phyloP scores from a whole-genome alignment of 2,113 vertebrate genomes.

The Jaculus jaculus region DNA sequence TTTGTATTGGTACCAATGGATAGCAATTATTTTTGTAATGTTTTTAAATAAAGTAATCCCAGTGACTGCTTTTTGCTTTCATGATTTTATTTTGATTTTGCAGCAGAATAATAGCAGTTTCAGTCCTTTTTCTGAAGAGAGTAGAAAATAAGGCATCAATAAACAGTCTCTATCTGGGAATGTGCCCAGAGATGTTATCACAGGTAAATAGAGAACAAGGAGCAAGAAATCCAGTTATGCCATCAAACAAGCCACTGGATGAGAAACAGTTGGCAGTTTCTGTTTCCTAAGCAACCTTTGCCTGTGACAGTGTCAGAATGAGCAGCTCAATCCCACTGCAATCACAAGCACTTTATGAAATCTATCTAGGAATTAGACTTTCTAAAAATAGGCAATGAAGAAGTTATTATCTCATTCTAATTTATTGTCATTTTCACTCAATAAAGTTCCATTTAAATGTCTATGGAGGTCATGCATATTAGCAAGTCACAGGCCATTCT shows the following conservation, averaged over 20 bases:
- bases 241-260: constrained; percentile 40
- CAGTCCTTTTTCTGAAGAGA: constrained; percentile 49
- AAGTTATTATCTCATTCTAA: constrained; percentile 74
- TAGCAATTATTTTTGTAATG: neutral
- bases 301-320: constrained; percentile 11
- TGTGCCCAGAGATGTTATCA: neutral
- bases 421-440: constrained; percentile 69
- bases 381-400: constrained; percentile 71
- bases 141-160: constrained; percentile 46
- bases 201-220: constrained; percentile 46
- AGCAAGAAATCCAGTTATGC: constrained; percentile 38
- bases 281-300: constrained; percentile 69
- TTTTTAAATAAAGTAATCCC: constrained; percentile 46
- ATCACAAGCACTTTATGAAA: constrained; percentile 57
- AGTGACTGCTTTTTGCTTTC: neutral
- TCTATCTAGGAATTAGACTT: constrained; percentile 65
- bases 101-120: neutral
- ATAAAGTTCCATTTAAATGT: constrained; percentile 68
- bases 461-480: constrained; percentile 60
- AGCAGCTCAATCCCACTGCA: constrained; percentile 44
- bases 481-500: constrained; percentile 18
- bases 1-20: neutral
- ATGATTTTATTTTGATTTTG: constrained; percentile 50
- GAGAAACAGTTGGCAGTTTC: constrained; percentile 41
- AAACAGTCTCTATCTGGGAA: constrained; percentile 47